Conservation (phyloP, 2,888 invertebrate genomes). For the Lycaena phlaeas region DNA sequence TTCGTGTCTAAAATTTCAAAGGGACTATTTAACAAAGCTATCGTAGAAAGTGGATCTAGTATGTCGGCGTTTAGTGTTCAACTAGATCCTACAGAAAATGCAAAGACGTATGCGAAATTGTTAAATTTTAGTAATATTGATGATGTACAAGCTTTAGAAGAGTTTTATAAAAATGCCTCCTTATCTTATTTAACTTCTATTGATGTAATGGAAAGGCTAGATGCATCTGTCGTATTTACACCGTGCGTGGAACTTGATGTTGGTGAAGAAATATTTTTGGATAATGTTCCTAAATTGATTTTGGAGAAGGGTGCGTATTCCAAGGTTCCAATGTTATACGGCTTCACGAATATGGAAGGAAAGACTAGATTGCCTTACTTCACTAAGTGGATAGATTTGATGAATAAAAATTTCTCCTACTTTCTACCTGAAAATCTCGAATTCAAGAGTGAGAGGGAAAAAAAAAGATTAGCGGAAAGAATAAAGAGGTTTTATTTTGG, state of each 20-base stretch:
- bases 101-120: conserved; percentile 29
- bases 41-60: conserved; percentile 36
- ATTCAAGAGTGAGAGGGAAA: conserved; percentile 20
- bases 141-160: conserved; percentile 31
- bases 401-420: conserved; percentile 40
- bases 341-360: conserved; percentile 33
- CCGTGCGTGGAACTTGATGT: conserved; percentile 31
- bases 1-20: conserved; percentile 32
- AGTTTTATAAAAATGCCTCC: conserved; percentile 33
- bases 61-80: conserved; percentile 29
- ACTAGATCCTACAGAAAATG: conserved; percentile 33
- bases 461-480: conserved; percentile 21
- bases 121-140: conserved; percentile 28
- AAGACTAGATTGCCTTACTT: conserved; percentile 23
- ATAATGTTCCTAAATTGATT: conserved; percentile 32
- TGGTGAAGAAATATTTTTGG: conserved; percentile 29
- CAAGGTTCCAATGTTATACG: conserved; percentile 34
- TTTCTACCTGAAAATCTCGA: conserved; percentile 37
- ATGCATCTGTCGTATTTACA: conserved; percentile 22
- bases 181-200: conserved; percentile 25
- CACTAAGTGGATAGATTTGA: conserved; percentile 26
- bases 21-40: conserved; percentile 38
- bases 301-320: conserved; percentile 21
- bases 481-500: conserved; percentile 37
- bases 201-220: conserved; percentile 11